phyloP scores from a whole-genome alignment of 2,797 vertebrate species.

The Rhinatrema bivittatum region DNA sequence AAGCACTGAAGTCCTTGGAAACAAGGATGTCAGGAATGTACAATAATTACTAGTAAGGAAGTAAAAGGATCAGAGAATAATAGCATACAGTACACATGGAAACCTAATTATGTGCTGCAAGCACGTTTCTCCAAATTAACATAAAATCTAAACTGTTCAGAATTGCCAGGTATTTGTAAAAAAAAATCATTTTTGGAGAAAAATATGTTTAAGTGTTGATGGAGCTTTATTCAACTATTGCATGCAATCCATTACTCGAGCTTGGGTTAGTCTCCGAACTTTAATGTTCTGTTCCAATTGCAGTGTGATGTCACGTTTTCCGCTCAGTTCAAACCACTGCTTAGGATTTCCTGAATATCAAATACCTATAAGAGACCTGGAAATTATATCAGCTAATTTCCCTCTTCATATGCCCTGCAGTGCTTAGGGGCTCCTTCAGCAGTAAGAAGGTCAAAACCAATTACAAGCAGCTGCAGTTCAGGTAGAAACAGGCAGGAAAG shows the following conservation, averaged over 20 bases:
- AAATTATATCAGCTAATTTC: slow-evolving; percentile 4
- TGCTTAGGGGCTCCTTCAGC: slow-evolving; percentile 3
- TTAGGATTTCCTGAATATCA: slow-evolving; percentile 38
- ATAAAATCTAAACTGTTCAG: not conserved
- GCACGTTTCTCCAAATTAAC: not conserved
- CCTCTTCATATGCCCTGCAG: slow-evolving; percentile 9
- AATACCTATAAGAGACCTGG: slow-evolving; percentile 14
- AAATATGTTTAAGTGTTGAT: slow-evolving; percentile 6
- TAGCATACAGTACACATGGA: not conserved
- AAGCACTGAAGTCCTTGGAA: too few species aligned
- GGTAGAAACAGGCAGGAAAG: slow-evolving; percentile 6
- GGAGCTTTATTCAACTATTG: slow-evolving; percentile 20
- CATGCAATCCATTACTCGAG: slow-evolving; percentile 19
- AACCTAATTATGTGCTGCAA: not conserved
- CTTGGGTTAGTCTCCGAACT: slow-evolving; percentile 23
- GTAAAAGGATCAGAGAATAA: not conserved
- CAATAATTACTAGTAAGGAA: not conserved
- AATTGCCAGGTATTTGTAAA: slow-evolving; percentile 19
- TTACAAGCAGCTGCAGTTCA: slow-evolving; percentile 5
- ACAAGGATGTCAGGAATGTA: fast-evolving
- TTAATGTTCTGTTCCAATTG: slow-evolving; percentile 26
- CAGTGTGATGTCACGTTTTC: slow-evolving; percentile 44
- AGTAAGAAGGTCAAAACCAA: not conserved
- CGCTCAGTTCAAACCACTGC: slow-evolving; percentile 24
- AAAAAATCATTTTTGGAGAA: slow-evolving; percentile 10